Evolutionary conservation across 2,797 vertebrate species (phyloP).

Genomic region (Bryconaethiops microstoma): DNA sequence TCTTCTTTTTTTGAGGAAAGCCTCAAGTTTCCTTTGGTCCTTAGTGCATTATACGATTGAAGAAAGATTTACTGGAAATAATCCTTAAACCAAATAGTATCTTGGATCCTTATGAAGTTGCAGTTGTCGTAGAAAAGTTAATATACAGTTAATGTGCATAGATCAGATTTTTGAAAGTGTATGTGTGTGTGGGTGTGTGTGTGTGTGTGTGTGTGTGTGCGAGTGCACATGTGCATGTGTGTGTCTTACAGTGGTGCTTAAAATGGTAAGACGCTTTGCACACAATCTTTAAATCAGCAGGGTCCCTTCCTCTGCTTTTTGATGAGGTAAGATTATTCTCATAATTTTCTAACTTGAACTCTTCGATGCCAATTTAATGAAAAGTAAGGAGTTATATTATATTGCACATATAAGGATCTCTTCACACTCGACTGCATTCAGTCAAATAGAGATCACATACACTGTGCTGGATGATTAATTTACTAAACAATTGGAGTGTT

Average conservation of each 20-base stretch:
- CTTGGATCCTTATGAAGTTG: neutral
- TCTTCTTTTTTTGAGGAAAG: neutral
- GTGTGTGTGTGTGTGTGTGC: no score
- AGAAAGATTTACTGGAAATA: neutral
- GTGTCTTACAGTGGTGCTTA: slow-evolving; percentile 47
- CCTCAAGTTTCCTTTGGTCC: neutral
- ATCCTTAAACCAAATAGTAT: neutral
- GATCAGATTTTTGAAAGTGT: slow-evolving; percentile 35
- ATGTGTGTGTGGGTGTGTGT: no score
- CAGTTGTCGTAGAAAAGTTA: slow-evolving; percentile 13
- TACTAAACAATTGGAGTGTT: neutral
- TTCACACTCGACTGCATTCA: neutral
- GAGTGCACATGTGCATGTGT: neutral
- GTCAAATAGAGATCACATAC: neutral
- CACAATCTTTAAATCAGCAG: slow-evolving; percentile 18
- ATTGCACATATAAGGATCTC: neutral
- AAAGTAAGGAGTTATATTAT: neutral
- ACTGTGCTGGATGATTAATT: neutral
- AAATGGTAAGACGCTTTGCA: slow-evolving; percentile 52
- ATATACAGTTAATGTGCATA: slow-evolving; percentile 14
- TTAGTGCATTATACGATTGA: neutral
- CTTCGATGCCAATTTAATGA: neutral
- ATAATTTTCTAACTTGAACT: neutral
- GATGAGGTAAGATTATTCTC: slow-evolving; percentile 42
- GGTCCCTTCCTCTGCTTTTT: slow-evolving; percentile 22